Evolutionary conservation across 2,888 invertebrate species (phyloP), one percentile per base, ranked within the genome.

Genomic region (Mayetiola destructor): DNA sequence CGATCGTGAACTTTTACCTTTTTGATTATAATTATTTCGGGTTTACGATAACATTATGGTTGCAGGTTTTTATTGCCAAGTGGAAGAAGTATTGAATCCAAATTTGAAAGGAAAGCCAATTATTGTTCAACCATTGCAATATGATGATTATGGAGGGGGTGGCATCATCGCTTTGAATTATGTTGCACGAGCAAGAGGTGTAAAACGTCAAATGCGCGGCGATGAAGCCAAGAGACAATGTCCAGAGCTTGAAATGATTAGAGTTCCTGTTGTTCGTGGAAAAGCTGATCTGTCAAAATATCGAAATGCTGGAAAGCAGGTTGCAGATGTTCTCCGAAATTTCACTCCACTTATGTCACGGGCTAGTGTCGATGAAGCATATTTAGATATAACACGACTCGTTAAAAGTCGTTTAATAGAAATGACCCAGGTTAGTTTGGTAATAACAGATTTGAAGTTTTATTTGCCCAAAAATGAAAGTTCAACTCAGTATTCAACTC

Each of bases 111-210:
- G 91, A 55, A 86, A 89, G 73, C 97, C 97, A 1, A 81, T 95
- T 60, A 96, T 92, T 57, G 97, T 99, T 8, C 37, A 56, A 27
- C 29, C 39, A 3, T 94, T 95, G 0, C 97, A 97, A 69, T 95
- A 96, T 67, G 94, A 92, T 69, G 81, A 84, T 2, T 95, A 89
- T 85, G 81, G 83, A 70, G 91, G 91, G 36, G 95, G 95, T 68
- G 93, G 92, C 56, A 90, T 97, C 60, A 94, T 99, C 65, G 97
- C 97, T 42, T 94, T 97, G 0, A 94, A 95, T 72, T 99, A 99
- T 74, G 88, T 91, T 65, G 97, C 99, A 0, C 78, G 95, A 68
- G 87, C 84, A 3, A 80, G 76, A 72, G 97, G 97, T 14, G 92
- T 99, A 0, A 90, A 85, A 0, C 76, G 95, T 40, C 82, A 84